phyloP scores from a whole-genome alignment of 2,888 invertebrate species.

The Ormia ochracea region DNA sequence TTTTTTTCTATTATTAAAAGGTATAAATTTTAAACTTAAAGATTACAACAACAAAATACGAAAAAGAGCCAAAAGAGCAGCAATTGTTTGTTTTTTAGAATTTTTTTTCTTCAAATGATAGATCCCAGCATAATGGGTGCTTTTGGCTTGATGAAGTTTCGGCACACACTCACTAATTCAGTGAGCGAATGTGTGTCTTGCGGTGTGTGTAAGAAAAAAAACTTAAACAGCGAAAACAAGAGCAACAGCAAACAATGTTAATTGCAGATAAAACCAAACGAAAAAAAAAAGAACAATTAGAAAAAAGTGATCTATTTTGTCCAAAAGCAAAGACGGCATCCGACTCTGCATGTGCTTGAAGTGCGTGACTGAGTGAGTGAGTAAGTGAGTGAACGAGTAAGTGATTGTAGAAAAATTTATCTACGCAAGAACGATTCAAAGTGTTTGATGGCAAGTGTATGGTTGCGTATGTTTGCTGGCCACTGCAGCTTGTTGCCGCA shows the following conservation, averaged over 20 bases:
- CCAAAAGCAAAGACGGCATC: conserved; percentile 36
- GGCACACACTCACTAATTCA: conserved; percentile 29
- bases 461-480: background rate
- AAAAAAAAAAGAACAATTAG: too few relatives aligned
- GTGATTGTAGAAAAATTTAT: conserved; percentile 14
- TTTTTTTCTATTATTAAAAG: conserved; percentile 20
- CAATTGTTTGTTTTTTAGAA: too few relatives aligned
- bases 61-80: conserved; percentile 51
- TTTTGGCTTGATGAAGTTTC: conserved; percentile 40
- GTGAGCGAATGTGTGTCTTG: conserved; percentile 46
- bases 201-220: conserved; percentile 35
- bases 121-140: conserved; percentile 58
- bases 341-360: conserved; percentile 14
- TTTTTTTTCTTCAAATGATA: conserved; percentile 28
- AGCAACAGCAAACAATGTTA: conserved; percentile 40
- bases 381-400: too few relatives aligned
- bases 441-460: background rate
- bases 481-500: background rate
- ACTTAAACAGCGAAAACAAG: conserved; percentile 20
- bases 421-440: background rate
- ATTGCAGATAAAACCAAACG: conserved; percentile 54
- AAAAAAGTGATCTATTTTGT: conserved; percentile 53
- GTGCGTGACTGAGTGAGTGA: too few relatives aligned
- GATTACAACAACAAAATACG: conserved; percentile 6
- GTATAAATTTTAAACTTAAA: conserved; percentile 19